Base-by-base conservation (phyloP, 1,140 invertebrate species). In the Pseudomyrmex concolor region DNA sequence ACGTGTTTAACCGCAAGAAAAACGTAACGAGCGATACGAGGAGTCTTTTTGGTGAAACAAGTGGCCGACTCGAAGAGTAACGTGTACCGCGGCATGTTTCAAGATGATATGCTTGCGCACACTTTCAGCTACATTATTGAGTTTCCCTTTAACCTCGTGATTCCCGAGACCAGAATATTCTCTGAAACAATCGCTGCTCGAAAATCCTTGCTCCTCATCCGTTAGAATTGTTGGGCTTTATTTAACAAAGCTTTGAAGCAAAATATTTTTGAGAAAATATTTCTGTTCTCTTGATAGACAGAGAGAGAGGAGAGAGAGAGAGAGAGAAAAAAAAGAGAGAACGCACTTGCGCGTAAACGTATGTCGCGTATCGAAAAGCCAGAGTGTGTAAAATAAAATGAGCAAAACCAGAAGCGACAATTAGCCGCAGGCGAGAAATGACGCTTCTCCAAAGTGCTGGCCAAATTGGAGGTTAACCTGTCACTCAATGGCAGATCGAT, bases 401-500 rank as follows among this genome's bases (percentile, higher is more conserved):
- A 3, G 45, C 10, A 15, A 10, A 50, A 55, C 34, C 43, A 10
- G 1, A 15, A n/a, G 22, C 15, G 10, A 45, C 10, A 60, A 72
- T 25, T 34, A 54, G 34, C 59, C 19, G 1, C 22, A 13, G 13
- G 17, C 34, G 63, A 62, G 13, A 17, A 43, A 60, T 63, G 13
- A 43, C n/a, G 50, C 25, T 71, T 13, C 19, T 7, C 45, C 9
- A n/a, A 25, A 25, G 62, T 77, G 19, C 50, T 55, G 63, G 34
- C 68, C 67, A 63, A 89, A 86, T 91, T 88, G 64, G 88, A 91
- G 90, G 91, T 91, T 91, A 92, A 90, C 84, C 87, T 90, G 91
- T 91, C 90, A 91, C 73, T 90, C 84, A 70, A 77, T 82, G 84
- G 81, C 84, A 84, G 81, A 91, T 91, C 89, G 85, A 91, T 89